Conservation (phyloP, 2,113 vertebrate genomes). For the Acinonyx jubatus region DNA sequence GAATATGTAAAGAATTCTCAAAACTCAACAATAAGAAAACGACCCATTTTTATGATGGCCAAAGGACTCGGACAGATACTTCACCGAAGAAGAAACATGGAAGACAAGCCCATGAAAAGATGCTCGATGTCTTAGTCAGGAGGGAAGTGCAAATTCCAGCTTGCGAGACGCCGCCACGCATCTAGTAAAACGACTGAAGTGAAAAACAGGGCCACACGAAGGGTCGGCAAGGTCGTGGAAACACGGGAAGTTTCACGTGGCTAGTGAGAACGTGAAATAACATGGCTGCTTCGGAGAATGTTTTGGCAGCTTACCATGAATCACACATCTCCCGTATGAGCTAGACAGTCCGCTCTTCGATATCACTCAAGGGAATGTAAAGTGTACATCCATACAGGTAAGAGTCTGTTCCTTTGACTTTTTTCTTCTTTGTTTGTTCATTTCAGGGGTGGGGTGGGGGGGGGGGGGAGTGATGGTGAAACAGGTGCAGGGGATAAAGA, state of each 20-base stretch:
- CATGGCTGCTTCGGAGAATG: not conserved
- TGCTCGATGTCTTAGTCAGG: not conserved
- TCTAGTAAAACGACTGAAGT: not conserved
- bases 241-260: rapidly evolving
- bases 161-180: not conserved
- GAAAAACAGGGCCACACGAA: not conserved
- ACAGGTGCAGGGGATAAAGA: not conserved
- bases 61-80: not conserved
- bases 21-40: not conserved
- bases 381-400: not conserved
- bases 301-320: not conserved
- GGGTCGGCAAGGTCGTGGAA: no score
- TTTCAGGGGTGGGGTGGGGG: not conserved
- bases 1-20: not conserved
- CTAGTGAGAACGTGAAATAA: rapidly evolving
- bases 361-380: not conserved
- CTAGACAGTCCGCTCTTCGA: not conserved
- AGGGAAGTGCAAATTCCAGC: not conserved
- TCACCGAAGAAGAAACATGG: not conserved
- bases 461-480: not conserved
- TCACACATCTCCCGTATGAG: rapidly evolving
- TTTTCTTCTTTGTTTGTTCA: not conserved
- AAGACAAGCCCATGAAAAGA: not conserved
- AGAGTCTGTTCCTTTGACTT: not conserved
- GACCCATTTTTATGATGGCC: not conserved